Evolutionary conservation across 2,113 vertebrate genomes (phyloP).

Genomic region (Podocnemis expansa): DNA sequence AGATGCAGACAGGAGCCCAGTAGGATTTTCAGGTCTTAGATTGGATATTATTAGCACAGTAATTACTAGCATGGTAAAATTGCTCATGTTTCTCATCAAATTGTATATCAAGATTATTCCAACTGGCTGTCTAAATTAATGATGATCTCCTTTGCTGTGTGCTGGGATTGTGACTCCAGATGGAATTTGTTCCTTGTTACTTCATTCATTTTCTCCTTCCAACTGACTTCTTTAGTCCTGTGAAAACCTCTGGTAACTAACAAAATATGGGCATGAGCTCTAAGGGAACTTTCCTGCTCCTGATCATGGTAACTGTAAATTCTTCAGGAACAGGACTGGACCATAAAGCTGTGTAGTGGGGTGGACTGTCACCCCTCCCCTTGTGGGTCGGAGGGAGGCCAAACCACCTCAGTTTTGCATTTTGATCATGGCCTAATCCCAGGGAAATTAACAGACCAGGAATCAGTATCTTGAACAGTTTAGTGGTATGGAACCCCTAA

Average conservation of each 20-base stretch:
- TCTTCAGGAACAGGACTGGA: background rate
- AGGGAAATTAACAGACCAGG: too few species aligned
- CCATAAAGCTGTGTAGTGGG: background rate
- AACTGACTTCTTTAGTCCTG: background rate
- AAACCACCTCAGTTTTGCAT: too few species aligned
- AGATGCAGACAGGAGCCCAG: too few species aligned
- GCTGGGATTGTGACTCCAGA: background rate
- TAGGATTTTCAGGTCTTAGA: too few species aligned
- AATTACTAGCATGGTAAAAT: background rate
- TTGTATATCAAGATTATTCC: background rate
- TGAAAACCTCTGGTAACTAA: background rate
- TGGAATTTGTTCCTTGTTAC: background rate
- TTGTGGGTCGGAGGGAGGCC: too few species aligned
- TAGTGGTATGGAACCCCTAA: too few species aligned
- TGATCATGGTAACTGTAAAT: background rate
- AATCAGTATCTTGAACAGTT: too few species aligned
- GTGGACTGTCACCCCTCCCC: too few species aligned
- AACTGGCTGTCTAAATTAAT: background rate
- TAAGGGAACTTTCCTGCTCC: background rate
- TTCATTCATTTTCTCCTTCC: background rate
- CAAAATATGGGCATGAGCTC: background rate
- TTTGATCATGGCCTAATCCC: too few species aligned
- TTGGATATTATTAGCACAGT: background rate
- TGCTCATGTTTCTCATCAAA: background rate
- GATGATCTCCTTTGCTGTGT: background rate